Evolutionary conservation across 2,888 invertebrate species (phyloP).

Genomic region (Ariolimax columbianus): DNA sequence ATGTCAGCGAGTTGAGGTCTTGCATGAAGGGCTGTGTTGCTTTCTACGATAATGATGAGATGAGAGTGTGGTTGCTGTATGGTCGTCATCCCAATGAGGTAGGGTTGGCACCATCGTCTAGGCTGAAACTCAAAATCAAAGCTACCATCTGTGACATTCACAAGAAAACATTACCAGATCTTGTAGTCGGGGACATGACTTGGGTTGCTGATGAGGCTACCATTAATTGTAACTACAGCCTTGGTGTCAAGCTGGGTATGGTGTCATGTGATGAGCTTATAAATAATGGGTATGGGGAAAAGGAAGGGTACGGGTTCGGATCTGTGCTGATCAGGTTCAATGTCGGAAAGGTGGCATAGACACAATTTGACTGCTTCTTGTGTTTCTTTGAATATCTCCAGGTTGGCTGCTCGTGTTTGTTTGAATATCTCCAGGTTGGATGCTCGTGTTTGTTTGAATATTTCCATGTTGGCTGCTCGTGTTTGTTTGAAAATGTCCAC

Average conservation of each 20-base stretch:
- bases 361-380: too few species aligned
- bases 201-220: not conserved
- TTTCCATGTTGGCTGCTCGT: too few species aligned
- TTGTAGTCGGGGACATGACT: not conserved
- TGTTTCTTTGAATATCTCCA: too few species aligned
- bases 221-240: not conserved
- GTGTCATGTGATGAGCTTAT: not conserved
- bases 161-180: not conserved
- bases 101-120: not conserved
- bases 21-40: not conserved
- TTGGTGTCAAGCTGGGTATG: not conserved
- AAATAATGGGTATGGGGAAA: not conserved
- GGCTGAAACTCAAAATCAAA: not conserved
- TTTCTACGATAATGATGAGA: not conserved
- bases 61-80: conserved; percentile 2
- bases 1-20: not conserved
- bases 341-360: too few species aligned
- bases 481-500: too few species aligned
- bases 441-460: too few species aligned
- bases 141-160: conserved; percentile 16
- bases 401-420: too few species aligned
- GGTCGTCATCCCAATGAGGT: conserved; percentile 1
- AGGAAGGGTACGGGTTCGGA: conserved; percentile 7
- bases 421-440: too few species aligned
- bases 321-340: not conserved